Base-by-base conservation (phyloP, 1,140 invertebrate genomes). In the Lethocerus indicus region DNA sequence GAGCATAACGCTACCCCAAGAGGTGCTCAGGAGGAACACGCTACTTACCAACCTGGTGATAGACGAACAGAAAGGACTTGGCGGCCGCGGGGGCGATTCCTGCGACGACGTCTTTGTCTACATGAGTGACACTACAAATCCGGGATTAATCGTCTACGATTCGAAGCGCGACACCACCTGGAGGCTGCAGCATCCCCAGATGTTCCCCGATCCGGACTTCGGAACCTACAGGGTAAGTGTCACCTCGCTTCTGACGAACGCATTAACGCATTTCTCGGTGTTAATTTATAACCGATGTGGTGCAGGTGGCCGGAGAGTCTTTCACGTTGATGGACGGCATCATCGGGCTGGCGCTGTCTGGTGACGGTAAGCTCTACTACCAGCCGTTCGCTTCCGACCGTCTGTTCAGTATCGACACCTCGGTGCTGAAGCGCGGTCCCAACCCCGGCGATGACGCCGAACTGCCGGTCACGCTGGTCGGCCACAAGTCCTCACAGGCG, bases 301-400 rank as follows among this genome's bases (percentile, higher is more conserved):
- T 29, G 12, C 53, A 71, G 69, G 67, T 72, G n/a, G 67, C 64
- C 3, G 58, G 57, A 0, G 71, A 75, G 48, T 67, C 61, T 2
- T 87, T 87, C 59, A 79, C 81, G 7, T 63, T 87, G 1, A 79
- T 82, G 70, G 84, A 87, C 59, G 84, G 83, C 3, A 66, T 88
- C 21, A 78, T 87, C 0, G 84, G 84, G 0, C 58, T 88, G n/a
- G 70, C 79, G 0, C 75, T 84, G 52, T 84, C 83, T 0, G 71
- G 78, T 0, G 65, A 73, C 20, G 73, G 52, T 12, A 36, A 53
- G 7, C 54, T 87, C 0, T 88, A 84, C 60, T 87, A 78, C 65
- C 83, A 87, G 61, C 83, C 85, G 0, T 63, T 87, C 49, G 83
- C 83, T n/a, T 84, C 81, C 4, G 76, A 86, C 63, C 72, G 81